Evolutionary conservation across 1,140 invertebrate species (phyloP).

Genomic region (Panagrolaimus sp.): DNA sequence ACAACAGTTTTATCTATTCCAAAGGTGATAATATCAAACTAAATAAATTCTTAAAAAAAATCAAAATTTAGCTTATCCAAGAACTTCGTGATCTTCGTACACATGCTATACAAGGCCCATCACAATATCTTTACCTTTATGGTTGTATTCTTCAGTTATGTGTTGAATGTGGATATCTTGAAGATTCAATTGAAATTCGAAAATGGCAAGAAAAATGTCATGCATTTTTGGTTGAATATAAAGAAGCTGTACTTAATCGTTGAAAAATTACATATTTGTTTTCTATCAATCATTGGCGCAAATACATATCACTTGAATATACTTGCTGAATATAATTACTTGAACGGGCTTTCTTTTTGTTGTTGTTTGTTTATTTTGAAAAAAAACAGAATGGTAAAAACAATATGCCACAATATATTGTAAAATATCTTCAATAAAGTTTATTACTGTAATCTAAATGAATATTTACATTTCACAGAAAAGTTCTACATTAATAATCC

Average conservation of each 20-base stretch:
- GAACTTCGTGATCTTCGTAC: slow-evolving; percentile 3
- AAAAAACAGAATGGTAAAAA: too few relatives aligned
- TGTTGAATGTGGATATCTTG: not conserved
- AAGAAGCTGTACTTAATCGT: not conserved
- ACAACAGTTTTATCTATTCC: not conserved
- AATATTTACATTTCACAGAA: too few relatives aligned
- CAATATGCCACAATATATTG: too few relatives aligned
- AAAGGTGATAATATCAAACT: not conserved
- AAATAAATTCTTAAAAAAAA: not conserved
- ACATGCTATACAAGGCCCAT: not conserved
- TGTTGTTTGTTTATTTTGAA: too few relatives aligned
- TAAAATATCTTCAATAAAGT: too few relatives aligned
- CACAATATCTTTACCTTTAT: not conserved
- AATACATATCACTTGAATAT: not conserved
- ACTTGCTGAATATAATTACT: not conserved
- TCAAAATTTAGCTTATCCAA: not conserved
- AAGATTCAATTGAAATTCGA: not conserved
- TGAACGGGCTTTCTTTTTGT: not conserved
- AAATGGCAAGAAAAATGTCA: not conserved
- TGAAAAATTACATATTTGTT: too few relatives aligned
- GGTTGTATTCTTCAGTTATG: not conserved
- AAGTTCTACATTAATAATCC: not conserved
- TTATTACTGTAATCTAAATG: too few relatives aligned
- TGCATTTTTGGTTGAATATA: not conserved
- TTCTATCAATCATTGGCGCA: too few relatives aligned